Percentiles rank a stretch among this genome's conserved stretches.
Conservation (phyloP, 1,140 invertebrate species). For the Pantala flavescens region DNA sequence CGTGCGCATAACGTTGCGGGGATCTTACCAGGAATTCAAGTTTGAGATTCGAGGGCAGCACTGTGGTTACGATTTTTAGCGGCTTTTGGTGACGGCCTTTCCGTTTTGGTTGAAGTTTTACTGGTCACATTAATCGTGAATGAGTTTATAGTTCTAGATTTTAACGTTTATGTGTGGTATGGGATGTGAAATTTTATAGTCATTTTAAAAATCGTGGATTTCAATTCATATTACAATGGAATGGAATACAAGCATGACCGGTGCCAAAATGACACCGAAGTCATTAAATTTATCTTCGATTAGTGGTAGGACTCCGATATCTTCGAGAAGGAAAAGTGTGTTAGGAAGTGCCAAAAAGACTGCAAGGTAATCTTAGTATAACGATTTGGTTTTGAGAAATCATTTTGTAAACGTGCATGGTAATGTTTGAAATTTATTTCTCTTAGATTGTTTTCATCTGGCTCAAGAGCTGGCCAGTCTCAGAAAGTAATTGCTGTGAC, state of each 20-base stretch:
- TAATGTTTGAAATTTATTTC: neutral
- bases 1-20: too few relatives aligned
- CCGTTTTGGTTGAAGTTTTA: too few relatives aligned
- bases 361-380: neutral
- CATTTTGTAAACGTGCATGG: neutral
- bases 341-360: neutral
- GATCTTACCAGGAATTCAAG: too few relatives aligned
- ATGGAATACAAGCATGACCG: neutral
- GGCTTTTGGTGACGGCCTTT: too few relatives aligned
- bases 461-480: slow-evolving; percentile 45
- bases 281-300: neutral
- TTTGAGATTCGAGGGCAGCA: too few relatives aligned
- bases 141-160: too few relatives aligned
- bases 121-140: too few relatives aligned
- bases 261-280: neutral
- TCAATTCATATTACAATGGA: neutral
- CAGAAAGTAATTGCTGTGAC: slow-evolving; percentile 60
- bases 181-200: too few relatives aligned
- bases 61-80: too few relatives aligned
- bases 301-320: neutral
- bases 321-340: neutral
- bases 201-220: too few relatives aligned
- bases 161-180: too few relatives aligned
- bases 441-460: neutral
- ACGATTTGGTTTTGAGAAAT: neutral